These are phyloP conservation scores for Hecatera dysodea DNA, from an alignment of 2,888 invertebrate species.

Conservation along the genomic window DNA sequence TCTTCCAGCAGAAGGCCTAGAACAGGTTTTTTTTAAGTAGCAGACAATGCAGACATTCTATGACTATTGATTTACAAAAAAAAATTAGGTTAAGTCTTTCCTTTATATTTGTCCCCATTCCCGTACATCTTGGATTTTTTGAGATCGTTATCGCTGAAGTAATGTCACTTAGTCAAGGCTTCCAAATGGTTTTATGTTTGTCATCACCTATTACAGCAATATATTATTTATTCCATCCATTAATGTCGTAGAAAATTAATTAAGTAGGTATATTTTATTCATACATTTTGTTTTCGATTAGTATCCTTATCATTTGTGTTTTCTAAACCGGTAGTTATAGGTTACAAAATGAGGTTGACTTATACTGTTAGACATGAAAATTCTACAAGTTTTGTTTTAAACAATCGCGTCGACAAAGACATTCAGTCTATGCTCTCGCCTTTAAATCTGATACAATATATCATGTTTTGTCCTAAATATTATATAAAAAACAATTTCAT, in stretches of 20 bases:
- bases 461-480: constrained; percentile 13
- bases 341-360: neutral
- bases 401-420: neutral
- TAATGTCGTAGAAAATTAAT: neutral
- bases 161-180: neutral
- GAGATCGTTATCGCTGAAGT: neutral
- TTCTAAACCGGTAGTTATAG: neutral
- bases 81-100: no score
- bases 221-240: neutral
- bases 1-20: no score
- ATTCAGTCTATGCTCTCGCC: constrained; percentile 1
- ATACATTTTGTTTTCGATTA: neutral
- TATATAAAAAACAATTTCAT: neutral
- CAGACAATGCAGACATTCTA: no score
- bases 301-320: neutral
- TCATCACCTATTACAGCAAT: neutral
- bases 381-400: neutral
- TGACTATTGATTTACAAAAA: no score
- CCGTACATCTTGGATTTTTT: neutral
- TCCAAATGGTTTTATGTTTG: neutral
- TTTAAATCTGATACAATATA: constrained; percentile 8
- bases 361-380: neutral
- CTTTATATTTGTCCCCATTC: neutral
- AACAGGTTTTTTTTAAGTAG: no score
- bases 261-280: neutral